phyloP scores from a whole-genome alignment of 23 tunicate genomes.

The Aplidium turbinatum region DNA sequence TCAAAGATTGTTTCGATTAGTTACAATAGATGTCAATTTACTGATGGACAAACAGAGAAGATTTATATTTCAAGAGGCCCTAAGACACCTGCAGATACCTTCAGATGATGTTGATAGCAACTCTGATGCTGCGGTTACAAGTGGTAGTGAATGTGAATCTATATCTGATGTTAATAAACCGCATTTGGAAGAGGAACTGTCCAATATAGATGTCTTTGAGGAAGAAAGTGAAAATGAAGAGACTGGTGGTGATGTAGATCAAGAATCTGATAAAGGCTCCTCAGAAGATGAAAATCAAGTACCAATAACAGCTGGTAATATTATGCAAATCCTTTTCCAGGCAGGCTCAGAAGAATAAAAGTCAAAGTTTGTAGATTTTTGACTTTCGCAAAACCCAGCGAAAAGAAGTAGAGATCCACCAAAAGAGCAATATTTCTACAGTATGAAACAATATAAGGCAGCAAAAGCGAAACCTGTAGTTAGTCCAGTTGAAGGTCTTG shows the following conservation, averaged over 20 bases:
- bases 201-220: conserved; percentile 3
- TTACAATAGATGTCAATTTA: neutral
- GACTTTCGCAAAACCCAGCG: no score
- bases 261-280: conserved; percentile 9
- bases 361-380: no score
- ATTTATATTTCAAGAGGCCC: conserved; percentile 16
- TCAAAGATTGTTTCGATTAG: no score
- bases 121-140: conserved; percentile 27
- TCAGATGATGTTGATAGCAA: conserved; percentile 21
- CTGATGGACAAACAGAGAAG: conserved; percentile 23
- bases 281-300: conserved; percentile 21
- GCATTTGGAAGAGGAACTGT: conserved; percentile 12
- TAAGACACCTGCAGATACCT: conserved; percentile 16
- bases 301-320: conserved; percentile 26
- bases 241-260: conserved; percentile 24
- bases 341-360: conserved; percentile 11
- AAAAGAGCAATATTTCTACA: no score
- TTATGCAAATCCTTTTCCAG: conserved; percentile 24
- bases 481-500: no score
- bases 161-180: conserved; percentile 14
- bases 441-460: no score
- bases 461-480: no score
- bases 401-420: no score
- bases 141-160: conserved; percentile 22
- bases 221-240: conserved; percentile 24